Conservation (phyloP, 2,888 invertebrate species). For the Zonitis immaculata region DNA sequence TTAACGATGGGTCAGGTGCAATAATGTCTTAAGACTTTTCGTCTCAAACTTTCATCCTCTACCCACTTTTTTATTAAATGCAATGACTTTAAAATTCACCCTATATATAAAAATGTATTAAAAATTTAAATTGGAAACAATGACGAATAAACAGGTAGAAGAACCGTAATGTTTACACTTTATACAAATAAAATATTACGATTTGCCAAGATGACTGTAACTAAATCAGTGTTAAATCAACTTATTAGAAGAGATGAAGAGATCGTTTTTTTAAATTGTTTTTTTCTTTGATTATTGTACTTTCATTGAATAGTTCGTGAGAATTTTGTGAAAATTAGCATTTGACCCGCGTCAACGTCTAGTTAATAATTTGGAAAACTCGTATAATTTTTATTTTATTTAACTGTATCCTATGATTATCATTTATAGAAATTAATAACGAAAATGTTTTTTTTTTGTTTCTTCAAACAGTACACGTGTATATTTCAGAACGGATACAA, state of each 20-base stretch:
- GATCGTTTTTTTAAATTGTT: neutral
- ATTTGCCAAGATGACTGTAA: neutral
- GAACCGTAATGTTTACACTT: too few species aligned
- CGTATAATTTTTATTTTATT: slow-evolving; percentile 17
- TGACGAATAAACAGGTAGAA: too few species aligned
- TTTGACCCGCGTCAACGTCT: neutral
- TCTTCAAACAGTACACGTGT: slow-evolving; percentile 15
- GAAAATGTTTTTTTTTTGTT: too few species aligned
- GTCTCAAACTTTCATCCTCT: too few species aligned
- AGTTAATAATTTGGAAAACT: neutral
- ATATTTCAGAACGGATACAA: slow-evolving; percentile 13
- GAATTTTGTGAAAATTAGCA: neutral
- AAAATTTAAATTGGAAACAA: too few species aligned
- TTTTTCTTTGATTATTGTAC: neutral
- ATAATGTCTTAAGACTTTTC: too few species aligned
- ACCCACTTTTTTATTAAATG: too few species aligned
- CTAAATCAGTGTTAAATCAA: neutral
- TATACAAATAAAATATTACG: neutral
- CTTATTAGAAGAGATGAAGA: neutral
- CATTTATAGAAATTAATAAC: slow-evolving; percentile 14
- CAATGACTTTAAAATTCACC: too few species aligned
- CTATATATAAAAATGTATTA: too few species aligned
- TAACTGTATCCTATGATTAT: slow-evolving; percentile 18
- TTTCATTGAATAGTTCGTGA: neutral
- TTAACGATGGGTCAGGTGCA: too few species aligned